Percentiles rank a stretch among this genome's conserved stretches.
Evolutionary conservation across 2,888 invertebrate genomes (phyloP).

Genomic region (Cerastis rubricosa): DNA sequence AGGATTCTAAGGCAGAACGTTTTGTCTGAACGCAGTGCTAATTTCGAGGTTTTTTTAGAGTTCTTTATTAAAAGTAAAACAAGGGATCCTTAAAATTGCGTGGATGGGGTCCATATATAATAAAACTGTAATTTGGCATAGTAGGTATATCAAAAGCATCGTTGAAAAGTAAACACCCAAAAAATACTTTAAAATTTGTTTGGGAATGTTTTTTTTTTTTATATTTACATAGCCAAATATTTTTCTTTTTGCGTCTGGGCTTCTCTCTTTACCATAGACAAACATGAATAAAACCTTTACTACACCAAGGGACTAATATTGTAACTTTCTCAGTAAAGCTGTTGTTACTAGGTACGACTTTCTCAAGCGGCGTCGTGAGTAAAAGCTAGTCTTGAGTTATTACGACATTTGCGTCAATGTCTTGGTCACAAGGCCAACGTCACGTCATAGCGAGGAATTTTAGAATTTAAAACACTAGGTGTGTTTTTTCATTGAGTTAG

Average conservation of each 20-base stretch:
- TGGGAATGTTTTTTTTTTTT: background rate
- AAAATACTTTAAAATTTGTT: background rate
- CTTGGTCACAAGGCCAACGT: slow-evolving; percentile 44
- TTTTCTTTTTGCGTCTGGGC: background rate
- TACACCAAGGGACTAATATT: slow-evolving; percentile 6
- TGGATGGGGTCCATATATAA: background rate
- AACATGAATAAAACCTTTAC: slow-evolving; percentile 11
- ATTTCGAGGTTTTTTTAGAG: background rate
- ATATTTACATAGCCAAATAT: background rate
- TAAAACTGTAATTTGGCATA: background rate
- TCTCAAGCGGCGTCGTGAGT: slow-evolving; percentile 24
- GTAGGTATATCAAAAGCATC: background rate
- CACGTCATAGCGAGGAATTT: slow-evolving; percentile 39
- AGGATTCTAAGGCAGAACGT: background rate
- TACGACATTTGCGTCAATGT: slow-evolving; percentile 34
- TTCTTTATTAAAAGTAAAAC: background rate
- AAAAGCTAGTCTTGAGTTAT: slow-evolving; percentile 27
- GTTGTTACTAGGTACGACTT: slow-evolving; percentile 20
- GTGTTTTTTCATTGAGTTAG: slow-evolving; percentile 32
- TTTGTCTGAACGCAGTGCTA: background rate
- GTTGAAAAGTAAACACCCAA: background rate
- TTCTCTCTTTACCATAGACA: background rate
- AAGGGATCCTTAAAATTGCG: background rate
- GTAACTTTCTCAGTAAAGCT: slow-evolving; percentile 37
- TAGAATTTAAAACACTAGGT: slow-evolving; percentile 18